These are phyloP conservation scores for Dorcus parallelipipedus DNA, from an alignment of 2,888 invertebrate genomes.

Conservation along the genomic window DNA sequence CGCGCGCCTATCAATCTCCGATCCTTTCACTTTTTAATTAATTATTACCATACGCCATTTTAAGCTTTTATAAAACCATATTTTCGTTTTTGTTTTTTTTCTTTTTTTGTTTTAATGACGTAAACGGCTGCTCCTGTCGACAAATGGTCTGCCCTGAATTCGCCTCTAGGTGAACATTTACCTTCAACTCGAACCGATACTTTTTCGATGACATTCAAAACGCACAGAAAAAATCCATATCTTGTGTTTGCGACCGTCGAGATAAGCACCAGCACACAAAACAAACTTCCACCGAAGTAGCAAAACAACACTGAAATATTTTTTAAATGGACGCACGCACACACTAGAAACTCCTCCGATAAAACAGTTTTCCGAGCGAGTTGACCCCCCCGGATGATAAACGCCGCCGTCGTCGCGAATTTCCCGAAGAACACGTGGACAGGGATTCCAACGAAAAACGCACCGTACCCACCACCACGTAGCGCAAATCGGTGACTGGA, in stretches of 20 bases:
- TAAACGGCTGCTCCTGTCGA: too few relatives aligned
- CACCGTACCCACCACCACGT: constrained; percentile 25
- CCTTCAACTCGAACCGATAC: too few relatives aligned
- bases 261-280: constrained; percentile 2
- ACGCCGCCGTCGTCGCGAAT: neutral
- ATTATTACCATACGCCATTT: too few relatives aligned
- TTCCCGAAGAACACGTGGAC: constrained; percentile 26
- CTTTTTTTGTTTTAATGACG: too few relatives aligned
- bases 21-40: too few relatives aligned
- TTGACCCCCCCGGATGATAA: neutral
- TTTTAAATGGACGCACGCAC: neutral
- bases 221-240: neutral
- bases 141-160: too few relatives aligned
- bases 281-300: neutral
- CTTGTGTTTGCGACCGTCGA: constrained; percentile 4
- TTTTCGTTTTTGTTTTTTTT: too few relatives aligned
- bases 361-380: too few relatives aligned
- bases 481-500: constrained; percentile 38
- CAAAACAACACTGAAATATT: neutral
- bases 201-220: constrained; percentile 8
- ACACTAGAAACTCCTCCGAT: neutral
- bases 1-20: too few relatives aligned
- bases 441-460: constrained; percentile 20
- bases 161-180: too few relatives aligned
- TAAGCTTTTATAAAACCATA: too few relatives aligned